These are phyloP conservation scores for Paramormyrops kingsleyae DNA, from an alignment of 2,113 vertebrate genomes.

Conservation along the genomic window DNA sequence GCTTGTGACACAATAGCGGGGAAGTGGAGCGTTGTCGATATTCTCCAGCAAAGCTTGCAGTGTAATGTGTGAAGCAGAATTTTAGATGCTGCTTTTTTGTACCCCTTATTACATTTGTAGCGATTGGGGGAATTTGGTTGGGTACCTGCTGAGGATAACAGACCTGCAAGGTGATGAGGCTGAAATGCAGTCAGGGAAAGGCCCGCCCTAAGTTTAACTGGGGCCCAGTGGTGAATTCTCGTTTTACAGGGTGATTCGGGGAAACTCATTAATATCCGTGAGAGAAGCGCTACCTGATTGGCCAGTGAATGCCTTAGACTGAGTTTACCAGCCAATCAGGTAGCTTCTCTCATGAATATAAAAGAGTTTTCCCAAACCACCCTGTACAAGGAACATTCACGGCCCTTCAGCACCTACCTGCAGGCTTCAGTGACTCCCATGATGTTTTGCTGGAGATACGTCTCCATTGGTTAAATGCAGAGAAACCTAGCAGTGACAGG, in stretches of 20 bases:
- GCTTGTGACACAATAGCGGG: slow-evolving; percentile 57
- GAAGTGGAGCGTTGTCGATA: slow-evolving; percentile 37
- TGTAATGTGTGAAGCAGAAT: slow-evolving; percentile 58
- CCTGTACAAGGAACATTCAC: not conserved
- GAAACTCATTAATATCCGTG: not conserved
- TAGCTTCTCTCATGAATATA: not conserved
- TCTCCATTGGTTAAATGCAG: not conserved
- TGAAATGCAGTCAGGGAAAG: not conserved
- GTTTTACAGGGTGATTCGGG: not conserved
- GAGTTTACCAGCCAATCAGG: not conserved
- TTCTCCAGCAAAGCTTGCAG: slow-evolving; percentile 46
- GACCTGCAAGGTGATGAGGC: not conserved
- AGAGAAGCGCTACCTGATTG: not conserved
- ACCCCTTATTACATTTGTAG: slow-evolving; percentile 50
- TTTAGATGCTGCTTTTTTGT: slow-evolving; percentile 10
- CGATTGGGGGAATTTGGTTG: slow-evolving; percentile 44
- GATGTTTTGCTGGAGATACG: not conserved
- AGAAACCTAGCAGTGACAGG: not conserved
- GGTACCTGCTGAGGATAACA: slow-evolving; percentile 16
- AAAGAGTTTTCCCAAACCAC: not conserved
- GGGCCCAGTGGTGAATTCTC: not conserved
- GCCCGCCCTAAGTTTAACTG: not conserved
- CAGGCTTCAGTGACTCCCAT: not conserved
- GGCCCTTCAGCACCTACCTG: not conserved
- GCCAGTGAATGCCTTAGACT: not conserved